A percentile compares a stretch with the other conserved stretches of the same genome.
Conservation (phyloP, 1,140 invertebrate species). For the Atta colombica region DNA sequence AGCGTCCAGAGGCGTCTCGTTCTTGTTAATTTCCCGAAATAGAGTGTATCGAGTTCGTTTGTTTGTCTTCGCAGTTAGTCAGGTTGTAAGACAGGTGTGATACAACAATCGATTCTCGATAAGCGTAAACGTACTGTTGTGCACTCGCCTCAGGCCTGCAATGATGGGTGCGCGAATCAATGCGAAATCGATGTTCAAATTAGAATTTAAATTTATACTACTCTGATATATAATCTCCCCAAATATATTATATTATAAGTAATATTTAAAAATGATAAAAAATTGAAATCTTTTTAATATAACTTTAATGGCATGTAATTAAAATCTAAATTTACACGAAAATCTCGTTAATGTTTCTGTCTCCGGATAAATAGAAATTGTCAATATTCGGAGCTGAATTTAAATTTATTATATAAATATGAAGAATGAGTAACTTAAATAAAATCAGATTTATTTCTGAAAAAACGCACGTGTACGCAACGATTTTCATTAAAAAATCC, state of each 20-base stretch:
- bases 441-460: not conserved
- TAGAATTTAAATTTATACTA: not conserved
- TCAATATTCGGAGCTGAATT: not conserved
- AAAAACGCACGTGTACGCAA: not conserved
- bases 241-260: not conserved
- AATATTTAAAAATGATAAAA: not conserved
- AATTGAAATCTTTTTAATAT: not conserved
- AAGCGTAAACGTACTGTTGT: not conserved
- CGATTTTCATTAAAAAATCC: too few relatives aligned
- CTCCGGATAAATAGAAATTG: not conserved
- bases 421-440: not conserved
- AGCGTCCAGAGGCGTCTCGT: not conserved
- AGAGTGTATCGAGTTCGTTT: not conserved
- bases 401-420: not conserved
- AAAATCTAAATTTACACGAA: not conserved
- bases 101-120: constrained; percentile 21
- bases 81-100: constrained; percentile 13
- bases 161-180: not conserved
- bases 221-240: not conserved
- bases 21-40: constrained; percentile 10
- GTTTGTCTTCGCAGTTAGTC: not conserved
- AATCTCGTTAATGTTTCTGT: not conserved
- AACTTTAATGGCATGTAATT: not conserved
- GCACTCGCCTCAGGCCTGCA: not conserved
- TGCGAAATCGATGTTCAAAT: not conserved